A percentile compares a stretch with the other conserved stretches of the same genome.
phyloP scores from a whole-genome alignment of 2,888 invertebrate genomes.

The Lithophane semibrunnea region DNA sequence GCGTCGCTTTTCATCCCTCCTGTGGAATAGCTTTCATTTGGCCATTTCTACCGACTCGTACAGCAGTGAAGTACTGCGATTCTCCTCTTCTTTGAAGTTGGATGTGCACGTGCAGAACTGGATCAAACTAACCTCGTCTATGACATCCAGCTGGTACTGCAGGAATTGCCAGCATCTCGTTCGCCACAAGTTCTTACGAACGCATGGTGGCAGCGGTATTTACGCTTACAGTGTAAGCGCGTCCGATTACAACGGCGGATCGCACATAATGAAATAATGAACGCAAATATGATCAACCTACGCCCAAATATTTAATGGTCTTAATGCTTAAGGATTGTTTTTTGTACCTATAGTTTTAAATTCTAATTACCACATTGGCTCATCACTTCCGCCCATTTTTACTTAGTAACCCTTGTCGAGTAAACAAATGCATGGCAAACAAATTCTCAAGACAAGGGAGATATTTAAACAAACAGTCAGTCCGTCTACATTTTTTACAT shows the following conservation, averaged over 20 bases:
- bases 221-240: not conserved
- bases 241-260: not conserved
- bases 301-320: not conserved
- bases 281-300: not conserved
- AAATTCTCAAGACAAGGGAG: constrained; percentile 61
- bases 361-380: constrained; percentile 57
- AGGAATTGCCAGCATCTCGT: not conserved
- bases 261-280: not conserved
- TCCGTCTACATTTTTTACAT: constrained; percentile 1
- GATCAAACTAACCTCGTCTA: not conserved
- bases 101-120: not conserved
- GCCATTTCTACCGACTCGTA: too few species aligned
- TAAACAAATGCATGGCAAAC: constrained; percentile 53
- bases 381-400: constrained; percentile 72
- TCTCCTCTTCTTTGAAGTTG: not conserved
- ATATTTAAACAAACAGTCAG: constrained; percentile 39
- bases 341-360: constrained; percentile 3
- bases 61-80: too few species aligned
- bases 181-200: not conserved
- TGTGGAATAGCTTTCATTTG: too few species aligned
- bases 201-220: not conserved
- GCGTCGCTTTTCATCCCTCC: too few species aligned
- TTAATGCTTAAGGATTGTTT: not conserved
- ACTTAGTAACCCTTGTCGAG: constrained; percentile 59
- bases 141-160: not conserved